Evolutionary conservation across 2,888 invertebrate genomes (phyloP), one percentile per base, ranked within the genome.

Genomic region (Lycaena phlaeas): DNA sequence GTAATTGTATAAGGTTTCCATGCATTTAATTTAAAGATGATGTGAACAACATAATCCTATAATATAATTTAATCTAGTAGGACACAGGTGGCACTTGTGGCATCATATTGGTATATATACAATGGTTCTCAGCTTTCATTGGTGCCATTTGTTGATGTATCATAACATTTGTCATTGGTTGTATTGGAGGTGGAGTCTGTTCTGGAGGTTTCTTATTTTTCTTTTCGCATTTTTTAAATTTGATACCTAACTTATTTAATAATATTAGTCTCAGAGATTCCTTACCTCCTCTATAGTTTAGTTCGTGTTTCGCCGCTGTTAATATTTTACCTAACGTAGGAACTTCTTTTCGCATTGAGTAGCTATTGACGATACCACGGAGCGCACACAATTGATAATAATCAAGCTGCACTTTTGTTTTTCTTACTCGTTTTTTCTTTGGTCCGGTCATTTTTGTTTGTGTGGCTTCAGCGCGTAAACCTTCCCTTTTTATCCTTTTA

Each of bases 151-250:
- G 59, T 3, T 51, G 49, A 37, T 60, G 60, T 4, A 49, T 44
- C 54, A 64, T 60, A 0, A 57, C 52, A 22, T 55, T 56, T 2
- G 57, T 64, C 27, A 59, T 53, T 0, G 54, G 62, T 1, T 54
- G 64, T 9, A 54, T 43, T 0, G 51, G 64, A 0, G 54, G 60
- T 3, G 41, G 47, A 0, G 43, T 45, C 31, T 62, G 62, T 14
- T 78, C 77, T 0, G 70, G 73, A 0, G 74, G 75, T 46, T 76
- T 76, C 39, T 78, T 79, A 54, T 71, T 78, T 50, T 82, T 82
- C 51, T 82, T 81, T 51, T 82, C 82, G 22, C 81, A 79, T 50
- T 82, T 82, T 53, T 82, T 82, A 56, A 82, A 82, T 51, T 82
- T 82, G 51, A 81, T 82, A 41, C 82, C 82, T 9, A 82, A 53